Conservation (phyloP, 2,113 vertebrate species). For the Sporophila hypoxantha region DNA sequence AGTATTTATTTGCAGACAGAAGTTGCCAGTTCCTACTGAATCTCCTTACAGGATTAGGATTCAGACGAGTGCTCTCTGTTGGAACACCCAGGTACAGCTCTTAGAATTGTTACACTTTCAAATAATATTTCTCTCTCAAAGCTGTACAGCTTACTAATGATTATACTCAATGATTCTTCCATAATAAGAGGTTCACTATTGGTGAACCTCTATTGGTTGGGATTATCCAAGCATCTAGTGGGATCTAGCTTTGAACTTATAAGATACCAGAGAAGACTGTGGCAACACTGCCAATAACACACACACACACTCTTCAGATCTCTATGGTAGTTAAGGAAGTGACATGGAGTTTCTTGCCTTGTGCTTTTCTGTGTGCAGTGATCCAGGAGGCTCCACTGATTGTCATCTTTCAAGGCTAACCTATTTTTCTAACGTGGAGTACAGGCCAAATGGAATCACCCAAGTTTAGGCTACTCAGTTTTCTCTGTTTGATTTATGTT, state of each 20-base stretch:
- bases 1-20: constrained; percentile 90
- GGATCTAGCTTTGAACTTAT: not conserved
- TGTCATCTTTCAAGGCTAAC: not conserved
- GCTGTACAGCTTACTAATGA: not conserved
- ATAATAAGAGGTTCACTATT: not conserved
- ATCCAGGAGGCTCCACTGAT: not conserved
- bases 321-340: not conserved
- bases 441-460: not conserved
- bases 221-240: not conserved
- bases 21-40: constrained; percentile 84
- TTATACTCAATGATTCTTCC: not conserved
- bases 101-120: not conserved
- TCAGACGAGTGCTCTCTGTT: constrained; percentile 83
- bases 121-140: not conserved
- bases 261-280: not conserved
- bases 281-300: not conserved
- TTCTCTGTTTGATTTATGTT: not conserved
- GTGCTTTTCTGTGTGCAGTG: not conserved
- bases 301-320: not conserved
- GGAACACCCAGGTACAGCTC: constrained; percentile 85
- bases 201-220: not conserved
- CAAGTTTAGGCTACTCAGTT: not conserved
- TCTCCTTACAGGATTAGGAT: constrained; percentile 75
- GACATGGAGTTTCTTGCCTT: not conserved
- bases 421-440: not conserved